Base-by-base conservation (phyloP, 2,888 invertebrate genomes). In the Mesodorylaimus sp. region DNA sequence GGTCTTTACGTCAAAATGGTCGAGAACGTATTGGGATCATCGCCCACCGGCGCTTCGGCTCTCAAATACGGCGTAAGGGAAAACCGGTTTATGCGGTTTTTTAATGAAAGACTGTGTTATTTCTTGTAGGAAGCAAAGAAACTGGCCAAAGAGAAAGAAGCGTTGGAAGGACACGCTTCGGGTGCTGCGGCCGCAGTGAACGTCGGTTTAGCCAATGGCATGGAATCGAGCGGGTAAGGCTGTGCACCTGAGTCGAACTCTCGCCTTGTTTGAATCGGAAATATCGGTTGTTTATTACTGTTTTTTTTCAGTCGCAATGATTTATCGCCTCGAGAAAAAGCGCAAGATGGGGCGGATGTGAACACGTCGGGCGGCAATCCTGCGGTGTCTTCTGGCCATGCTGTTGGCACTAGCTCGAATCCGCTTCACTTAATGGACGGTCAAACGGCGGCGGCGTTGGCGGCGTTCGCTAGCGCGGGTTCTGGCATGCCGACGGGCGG, bases 1-100 rank as follows among this genome's bases (percentile, higher is more conserved):
- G 87, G 87, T 42, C 78, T 91, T 58, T 88, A 87, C 58, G 86
- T 89, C 59, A 91, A 91, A 75, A 93, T 93, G 88, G 93, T 91
- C 49, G 93, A 95, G 72, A 93, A 91, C 70, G 91, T 95, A 52
- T 76, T 95, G 61, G 85, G 89, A 57, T 84, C 66, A 7, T 65
- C 68, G 10, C 61, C 61, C 7, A 50, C 53, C 28, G 27, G 5
- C 27, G 24, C 27, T 10, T 10, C 27, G 10, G 44, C 26, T 10
- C 13, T 27, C 7, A 43, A 43, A 43, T 43, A 26, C 27, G 44
- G 24, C 24, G 21, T 25, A 26, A 5, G 10, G 10, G 21, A 7
- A 27, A 10, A 26, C 21, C 24, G 13, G n/a, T 46, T 50, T 53
- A 47, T 49, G 51, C 43, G 25, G 50, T 50, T 54, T 5, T n/a